Evolutionary conservation across 2,888 invertebrate species (phyloP).

Genomic region (Hesperia comma): DNA sequence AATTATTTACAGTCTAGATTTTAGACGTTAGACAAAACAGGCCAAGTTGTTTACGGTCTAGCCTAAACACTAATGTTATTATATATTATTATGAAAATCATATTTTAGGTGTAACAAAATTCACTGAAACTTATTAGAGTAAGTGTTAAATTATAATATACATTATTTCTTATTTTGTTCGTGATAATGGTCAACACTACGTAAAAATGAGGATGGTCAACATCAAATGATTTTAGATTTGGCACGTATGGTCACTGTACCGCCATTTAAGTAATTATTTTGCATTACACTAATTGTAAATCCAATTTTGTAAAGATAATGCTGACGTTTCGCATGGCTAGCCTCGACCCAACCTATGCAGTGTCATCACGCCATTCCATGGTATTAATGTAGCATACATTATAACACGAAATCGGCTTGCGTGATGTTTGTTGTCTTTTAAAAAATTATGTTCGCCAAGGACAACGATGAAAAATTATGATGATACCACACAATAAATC

Average conservation of each 20-base stretch:
- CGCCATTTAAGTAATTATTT: too few relatives aligned
- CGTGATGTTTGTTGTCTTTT: conserved; percentile 18
- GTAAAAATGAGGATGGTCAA: too few relatives aligned
- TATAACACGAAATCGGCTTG: conserved; percentile 3
- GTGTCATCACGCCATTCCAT: background rate
- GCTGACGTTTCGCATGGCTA: background rate
- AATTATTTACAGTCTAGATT: too few relatives aligned
- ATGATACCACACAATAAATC: background rate
- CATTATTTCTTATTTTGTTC: too few relatives aligned
- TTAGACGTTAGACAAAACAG: too few relatives aligned
- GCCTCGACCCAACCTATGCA: conserved; percentile 14
- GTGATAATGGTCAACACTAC: too few relatives aligned
- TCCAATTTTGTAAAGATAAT: background rate
- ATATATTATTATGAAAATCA: too few relatives aligned
- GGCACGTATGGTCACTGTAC: too few relatives aligned
- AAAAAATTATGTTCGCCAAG: conserved; percentile 16
- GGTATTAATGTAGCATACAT: conserved; percentile 17
- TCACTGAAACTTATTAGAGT: background rate
- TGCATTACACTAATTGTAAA: too few relatives aligned
- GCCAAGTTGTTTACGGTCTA: background rate
- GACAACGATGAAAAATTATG: conserved; percentile 2
- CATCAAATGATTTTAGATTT: too few relatives aligned
- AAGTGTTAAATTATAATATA: too few relatives aligned
- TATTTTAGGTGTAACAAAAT: conserved; percentile 3
- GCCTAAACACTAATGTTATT: conserved; percentile 16